Evolutionary conservation across 2,888 invertebrate genomes (phyloP), one percentile per base, ranked within the genome.

Genomic region (Dendrolimus houi): DNA sequence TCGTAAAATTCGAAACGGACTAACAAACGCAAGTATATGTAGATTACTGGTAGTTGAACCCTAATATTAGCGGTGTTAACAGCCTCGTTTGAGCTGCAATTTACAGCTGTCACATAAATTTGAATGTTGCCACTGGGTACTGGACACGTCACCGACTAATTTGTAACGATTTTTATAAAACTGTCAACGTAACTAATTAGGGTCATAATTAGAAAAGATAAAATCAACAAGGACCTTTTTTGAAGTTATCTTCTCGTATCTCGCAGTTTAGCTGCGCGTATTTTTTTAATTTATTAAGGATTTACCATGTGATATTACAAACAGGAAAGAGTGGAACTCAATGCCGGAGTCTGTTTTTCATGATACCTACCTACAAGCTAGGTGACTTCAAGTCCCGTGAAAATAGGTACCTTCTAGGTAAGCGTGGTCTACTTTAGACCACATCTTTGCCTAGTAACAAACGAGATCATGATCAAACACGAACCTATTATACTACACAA

Each of bases 121-220:
- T 57, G 56, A 54, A 55, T 58, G 29, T 57, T 60, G 65, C 64
- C 62, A 62, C 61, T 57, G 59, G 40, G 29, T 54, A 29, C 17
- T 41, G 52, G 54, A 29, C 47, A 54, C 59, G 59, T 47, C 47
- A 47, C 63, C 62, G 59, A 56, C 59, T 62, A 69, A 71, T 74
- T 74, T 69, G 69, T 70, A 64, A 67, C 66, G 67, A 66, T 67
- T 68, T 70, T 65, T 64, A 68, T 70, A 60, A 64, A 60, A 64
- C 67, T 71, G 65, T 59, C 66, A 62, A 70, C 64, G 69, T 74
- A 73, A 29, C 29, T 75, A 75, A 80, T 81, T 77, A 75, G 71
- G 67, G 64, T 65, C 60, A 67, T 69, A 76, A 75, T 77, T 75
- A 71, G 69, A 65, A 62, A 65, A 59, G 77, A 77, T 77, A 72